These are phyloP conservation scores for Sebastes fasciatus DNA, from an alignment of 2,113 vertebrate species.

Conservation along the genomic window DNA sequence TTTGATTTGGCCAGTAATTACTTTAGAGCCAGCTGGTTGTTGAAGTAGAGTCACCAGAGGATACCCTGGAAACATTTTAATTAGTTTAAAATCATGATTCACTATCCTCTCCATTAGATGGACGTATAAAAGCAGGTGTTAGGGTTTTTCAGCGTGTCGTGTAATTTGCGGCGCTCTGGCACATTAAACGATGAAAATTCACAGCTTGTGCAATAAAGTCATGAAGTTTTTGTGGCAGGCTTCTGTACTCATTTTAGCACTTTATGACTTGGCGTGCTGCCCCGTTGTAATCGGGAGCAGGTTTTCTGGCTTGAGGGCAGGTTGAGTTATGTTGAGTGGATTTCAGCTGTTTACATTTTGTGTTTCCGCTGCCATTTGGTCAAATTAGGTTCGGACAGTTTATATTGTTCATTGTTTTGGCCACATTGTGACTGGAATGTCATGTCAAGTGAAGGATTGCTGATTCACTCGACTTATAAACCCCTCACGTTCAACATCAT, in stretches of 20 bases:
- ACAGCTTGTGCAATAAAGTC: slow-evolving; percentile 17
- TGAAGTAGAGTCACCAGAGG: background rate
- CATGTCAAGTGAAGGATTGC: background rate
- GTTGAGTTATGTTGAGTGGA: slow-evolving; percentile 42
- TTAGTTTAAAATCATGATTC: background rate
- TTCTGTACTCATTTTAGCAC: background rate
- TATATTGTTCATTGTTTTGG: slow-evolving; percentile 28
- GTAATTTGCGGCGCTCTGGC: background rate
- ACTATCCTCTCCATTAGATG: background rate
- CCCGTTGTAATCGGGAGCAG: slow-evolving; percentile 47
- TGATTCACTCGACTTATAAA: slow-evolving; percentile 2
- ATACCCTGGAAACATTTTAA: slow-evolving; percentile 7
- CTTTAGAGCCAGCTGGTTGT: slow-evolving; percentile 18
- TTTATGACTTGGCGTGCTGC: slow-evolving; percentile 15
- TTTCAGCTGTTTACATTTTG: slow-evolving; percentile 49
- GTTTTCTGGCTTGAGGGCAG: slow-evolving; percentile 18
- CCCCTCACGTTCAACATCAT: background rate
- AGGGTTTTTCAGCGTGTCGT: background rate
- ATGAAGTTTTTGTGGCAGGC: background rate
- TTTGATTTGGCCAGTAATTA: slow-evolving; percentile 48
- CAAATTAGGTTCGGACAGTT: slow-evolving; percentile 34
- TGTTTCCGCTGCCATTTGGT: slow-evolving; percentile 26
- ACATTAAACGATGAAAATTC: slow-evolving; percentile 15
- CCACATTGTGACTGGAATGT: slow-evolving; percentile 13
- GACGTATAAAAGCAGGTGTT: background rate